Conservation (phyloP, 2,888 invertebrate species). For the Ptychoptera contaminata region DNA sequence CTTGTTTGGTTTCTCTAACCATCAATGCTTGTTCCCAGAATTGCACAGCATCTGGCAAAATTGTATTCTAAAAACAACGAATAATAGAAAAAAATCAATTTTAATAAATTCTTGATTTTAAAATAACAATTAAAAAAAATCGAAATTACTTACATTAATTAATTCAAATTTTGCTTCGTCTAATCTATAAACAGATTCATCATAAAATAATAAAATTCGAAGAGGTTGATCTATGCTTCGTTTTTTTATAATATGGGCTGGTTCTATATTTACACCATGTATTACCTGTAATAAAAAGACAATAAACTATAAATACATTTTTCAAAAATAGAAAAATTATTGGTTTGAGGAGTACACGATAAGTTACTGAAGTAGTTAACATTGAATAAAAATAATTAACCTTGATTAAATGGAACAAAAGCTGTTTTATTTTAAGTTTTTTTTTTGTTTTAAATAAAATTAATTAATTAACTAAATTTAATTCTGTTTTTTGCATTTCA, state of each 20-base stretch:
- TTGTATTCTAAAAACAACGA: slow-evolving; percentile 61
- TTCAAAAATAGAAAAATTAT: too few species aligned
- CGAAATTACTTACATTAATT: slow-evolving; percentile 64
- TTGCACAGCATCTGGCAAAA: slow-evolving; percentile 77
- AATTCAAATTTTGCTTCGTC: slow-evolving; percentile 69
- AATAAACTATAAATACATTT: too few species aligned
- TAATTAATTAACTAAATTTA: too few species aligned
- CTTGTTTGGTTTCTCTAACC: slow-evolving; percentile 72
- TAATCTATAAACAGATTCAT: slow-evolving; percentile 75
- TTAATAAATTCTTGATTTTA: slow-evolving; percentile 6
- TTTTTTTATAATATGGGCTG: slow-evolving; percentile 58
- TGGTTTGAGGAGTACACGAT: too few species aligned
- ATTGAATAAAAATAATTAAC: too few species aligned
- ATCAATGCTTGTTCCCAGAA: slow-evolving; percentile 89
- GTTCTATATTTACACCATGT: slow-evolving; percentile 67
- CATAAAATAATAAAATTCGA: slow-evolving; percentile 71
- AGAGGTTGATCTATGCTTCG: slow-evolving; percentile 68
- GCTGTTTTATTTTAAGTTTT: too few species aligned
- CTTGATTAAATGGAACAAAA: too few species aligned
- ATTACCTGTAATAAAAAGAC: slow-evolving; percentile 44
- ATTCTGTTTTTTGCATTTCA: too few species aligned
- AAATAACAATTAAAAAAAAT: slow-evolving; percentile 2
- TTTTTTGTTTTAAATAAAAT: too few species aligned
- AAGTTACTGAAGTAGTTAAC: too few species aligned
- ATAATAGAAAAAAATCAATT: slow-evolving; percentile 6